Base-by-base conservation (phyloP, 2,888 invertebrate species). In the Plusia festucae region DNA sequence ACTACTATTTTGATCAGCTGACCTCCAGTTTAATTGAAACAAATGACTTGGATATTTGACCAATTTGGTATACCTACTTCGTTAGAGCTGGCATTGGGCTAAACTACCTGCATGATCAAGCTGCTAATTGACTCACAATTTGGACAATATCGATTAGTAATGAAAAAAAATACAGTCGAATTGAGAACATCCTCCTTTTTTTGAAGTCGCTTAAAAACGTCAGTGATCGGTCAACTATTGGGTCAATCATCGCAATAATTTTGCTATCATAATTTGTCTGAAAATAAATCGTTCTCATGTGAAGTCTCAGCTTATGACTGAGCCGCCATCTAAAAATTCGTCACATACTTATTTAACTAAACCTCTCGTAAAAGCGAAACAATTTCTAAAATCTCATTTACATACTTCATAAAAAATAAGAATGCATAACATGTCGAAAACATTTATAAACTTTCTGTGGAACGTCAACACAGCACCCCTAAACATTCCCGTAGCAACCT, bases 391-490 rank as follows among this genome's bases (percentile, higher is more conserved):
- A 18, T 16, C 51, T 76, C 58, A 72, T 79, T 69, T 73, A 70
- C 66, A 76, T 64, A 68, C 24, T 16, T 24, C 15, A 53, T 30
- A 16, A 58, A 68, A 30, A 44, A 46, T 65, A 60, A 60, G 30
- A 68, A 78, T 59, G 52, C 30, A 40, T 62, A 62, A 60, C 74
- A 73, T 65, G 58, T 66, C 70, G 63, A 76, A 80, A 56, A 61
- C 65, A 73, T 73, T 73, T 66, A 71, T 64, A 66, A 73, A 76
- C 53, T 61, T 61, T 76, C 68, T 74, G 73, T 70, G 72, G 72
- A 73, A 81, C 78, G 81, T 77, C 76, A 77, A 83, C 82, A 79
- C 60, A 66, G 65, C 65, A 79, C 81, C 81, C 79, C 69, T 49
- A 63, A 74, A 76, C 80, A 77, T 82, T 81, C 83, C 76, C 79